These are phyloP conservation scores for Somateria mollissima DNA, from an alignment of 2,797 vertebrate genomes.

Conservation along the genomic window DNA sequence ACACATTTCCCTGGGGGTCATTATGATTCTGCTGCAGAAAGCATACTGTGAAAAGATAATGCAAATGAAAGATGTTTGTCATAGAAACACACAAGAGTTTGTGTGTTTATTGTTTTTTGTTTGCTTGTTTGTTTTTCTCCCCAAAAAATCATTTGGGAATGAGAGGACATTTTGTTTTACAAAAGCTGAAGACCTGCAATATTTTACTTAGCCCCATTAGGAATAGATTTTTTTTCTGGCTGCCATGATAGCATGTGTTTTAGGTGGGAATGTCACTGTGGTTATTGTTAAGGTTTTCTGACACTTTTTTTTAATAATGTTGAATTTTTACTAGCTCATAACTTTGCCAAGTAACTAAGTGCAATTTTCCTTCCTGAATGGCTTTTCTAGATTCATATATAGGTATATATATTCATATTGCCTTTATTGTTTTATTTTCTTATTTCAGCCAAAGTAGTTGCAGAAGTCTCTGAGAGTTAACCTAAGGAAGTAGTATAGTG, in stretches of 20 bases:
- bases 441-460: neutral
- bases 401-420: neutral
- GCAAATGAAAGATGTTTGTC: neutral
- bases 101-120: no score
- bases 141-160: neutral
- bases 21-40: neutral
- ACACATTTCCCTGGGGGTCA: neutral
- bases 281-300: neutral
- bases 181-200: neutral
- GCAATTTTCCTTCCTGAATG: neutral
- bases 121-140: accelerated
- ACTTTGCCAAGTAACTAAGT: neutral
- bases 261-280: neutral
- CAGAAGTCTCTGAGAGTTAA: neutral
- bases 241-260: accelerated
- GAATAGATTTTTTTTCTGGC: neutral
- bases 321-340: neutral
- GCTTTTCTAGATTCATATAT: neutral
- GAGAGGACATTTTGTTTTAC: neutral
- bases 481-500: neutral
- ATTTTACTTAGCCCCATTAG: neutral
- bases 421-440: neutral
- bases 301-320: neutral
- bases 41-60: neutral
- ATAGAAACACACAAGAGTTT: neutral